phyloP scores from a whole-genome alignment of 2,113 vertebrate genomes.

The Aptenodytes patagonicus region DNA sequence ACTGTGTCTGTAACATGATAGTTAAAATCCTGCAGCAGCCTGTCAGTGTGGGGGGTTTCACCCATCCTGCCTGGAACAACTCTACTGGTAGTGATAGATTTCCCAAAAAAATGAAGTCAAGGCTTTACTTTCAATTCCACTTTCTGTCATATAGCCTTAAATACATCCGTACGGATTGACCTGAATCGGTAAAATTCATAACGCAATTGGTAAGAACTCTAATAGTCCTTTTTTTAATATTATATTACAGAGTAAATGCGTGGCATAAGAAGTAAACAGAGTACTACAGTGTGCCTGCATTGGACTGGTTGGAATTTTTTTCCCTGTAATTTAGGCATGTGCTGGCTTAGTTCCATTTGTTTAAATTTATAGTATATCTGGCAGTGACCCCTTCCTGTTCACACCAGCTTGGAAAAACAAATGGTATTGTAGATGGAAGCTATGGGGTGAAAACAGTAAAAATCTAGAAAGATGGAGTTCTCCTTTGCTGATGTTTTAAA shows the following conservation, averaged over 20 bases:
- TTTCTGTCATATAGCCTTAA: background rate
- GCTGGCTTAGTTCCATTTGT: background rate
- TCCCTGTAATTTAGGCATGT: background rate
- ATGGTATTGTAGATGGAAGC: background rate
- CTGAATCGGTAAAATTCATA: background rate
- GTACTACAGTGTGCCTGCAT: background rate
- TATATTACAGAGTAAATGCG: background rate
- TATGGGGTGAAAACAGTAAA: background rate
- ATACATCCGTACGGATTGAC: background rate
- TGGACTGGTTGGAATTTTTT: background rate
- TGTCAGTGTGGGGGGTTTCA: background rate
- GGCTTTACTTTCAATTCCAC: background rate
- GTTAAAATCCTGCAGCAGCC: background rate
- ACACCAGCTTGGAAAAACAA: background rate
- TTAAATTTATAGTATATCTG: background rate
- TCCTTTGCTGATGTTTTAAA: background rate
- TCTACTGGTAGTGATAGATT: background rate
- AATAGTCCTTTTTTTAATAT: background rate
- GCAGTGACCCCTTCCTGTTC: background rate
- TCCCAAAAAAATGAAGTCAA: background rate
- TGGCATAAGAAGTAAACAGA: background rate
- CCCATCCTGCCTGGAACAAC: background rate
- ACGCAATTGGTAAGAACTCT: background rate
- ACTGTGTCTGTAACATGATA: background rate
- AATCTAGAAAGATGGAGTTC: background rate